A percentile compares a stretch with the other conserved stretches of the same genome.
These are phyloP conservation scores for Hybognathus amarus DNA, from an alignment of 2,797 vertebrate species.

Conservation along the genomic window DNA sequence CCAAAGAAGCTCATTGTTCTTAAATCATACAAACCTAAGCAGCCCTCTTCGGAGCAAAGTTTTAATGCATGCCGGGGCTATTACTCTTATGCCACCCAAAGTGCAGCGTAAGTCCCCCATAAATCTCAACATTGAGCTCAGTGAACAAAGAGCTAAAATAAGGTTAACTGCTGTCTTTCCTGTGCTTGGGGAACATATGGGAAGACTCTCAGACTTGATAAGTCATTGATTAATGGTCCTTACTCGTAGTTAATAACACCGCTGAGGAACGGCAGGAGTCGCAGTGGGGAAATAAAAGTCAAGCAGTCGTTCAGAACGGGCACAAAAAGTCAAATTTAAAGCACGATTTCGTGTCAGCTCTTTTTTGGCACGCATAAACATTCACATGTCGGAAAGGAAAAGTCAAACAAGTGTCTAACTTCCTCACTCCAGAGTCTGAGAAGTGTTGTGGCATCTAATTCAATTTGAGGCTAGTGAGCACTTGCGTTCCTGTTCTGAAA, in stretches of 20 bases:
- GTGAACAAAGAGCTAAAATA: constrained; percentile 66
- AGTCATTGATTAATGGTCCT: constrained; percentile 60
- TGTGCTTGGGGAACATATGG: constrained; percentile 62
- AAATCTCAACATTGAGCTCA: constrained; percentile 57
- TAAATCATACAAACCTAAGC: constrained; percentile 71
- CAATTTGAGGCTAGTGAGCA: constrained; percentile 70
- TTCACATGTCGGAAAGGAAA: constrained; percentile 20
- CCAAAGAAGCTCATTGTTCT: constrained; percentile 60
- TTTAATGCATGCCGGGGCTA: constrained; percentile 65
- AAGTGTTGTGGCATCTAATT: constrained; percentile 73
- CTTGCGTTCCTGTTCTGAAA: constrained; percentile 71
- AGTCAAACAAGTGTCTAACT: constrained; percentile 56
- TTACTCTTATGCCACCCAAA: constrained; percentile 66
- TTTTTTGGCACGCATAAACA: constrained; percentile 15
- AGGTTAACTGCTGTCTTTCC: constrained; percentile 63
- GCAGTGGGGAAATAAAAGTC: constrained; percentile 44
- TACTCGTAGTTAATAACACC: constrained; percentile 55
- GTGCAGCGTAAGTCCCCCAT: constrained; percentile 65
- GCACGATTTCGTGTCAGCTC: neutral
- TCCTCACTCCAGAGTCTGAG: constrained; percentile 60
- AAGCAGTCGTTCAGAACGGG: constrained; percentile 38
- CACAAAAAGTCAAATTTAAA: neutral
- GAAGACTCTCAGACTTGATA: constrained; percentile 67
- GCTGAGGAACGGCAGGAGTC: constrained; percentile 38
- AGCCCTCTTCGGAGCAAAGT: constrained; percentile 64